These are phyloP conservation scores for Drosophila nigromelanica DNA, from an alignment of 1,140 invertebrate species.

Conservation along the genomic window DNA sequence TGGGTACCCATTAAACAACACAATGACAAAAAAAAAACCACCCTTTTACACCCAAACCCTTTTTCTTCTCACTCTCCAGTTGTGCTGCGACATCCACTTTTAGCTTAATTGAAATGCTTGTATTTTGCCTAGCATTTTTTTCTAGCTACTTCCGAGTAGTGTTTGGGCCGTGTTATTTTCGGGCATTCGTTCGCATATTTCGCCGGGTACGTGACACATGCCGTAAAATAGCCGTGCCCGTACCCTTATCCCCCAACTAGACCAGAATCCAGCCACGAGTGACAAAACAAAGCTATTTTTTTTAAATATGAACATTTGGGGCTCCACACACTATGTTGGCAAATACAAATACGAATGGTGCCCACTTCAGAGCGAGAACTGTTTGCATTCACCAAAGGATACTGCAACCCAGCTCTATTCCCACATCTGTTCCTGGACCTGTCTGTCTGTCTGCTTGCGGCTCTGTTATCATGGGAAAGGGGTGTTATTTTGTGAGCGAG, in stretches of 20 bases:
- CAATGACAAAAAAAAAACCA: not conserved
- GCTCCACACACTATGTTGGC: slow-evolving; percentile 29
- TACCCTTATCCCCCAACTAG: not conserved
- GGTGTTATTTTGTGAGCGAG: slow-evolving; percentile 50
- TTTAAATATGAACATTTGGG: slow-evolving; percentile 71
- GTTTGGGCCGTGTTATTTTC: slow-evolving; percentile 59
- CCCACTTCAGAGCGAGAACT: slow-evolving; percentile 31
- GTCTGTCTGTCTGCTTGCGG: slow-evolving; percentile 1
- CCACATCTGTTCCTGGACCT: not conserved
- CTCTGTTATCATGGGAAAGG: slow-evolving; percentile 9
- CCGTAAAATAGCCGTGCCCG: slow-evolving; percentile 34
- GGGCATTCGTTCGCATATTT: slow-evolving; percentile 66
- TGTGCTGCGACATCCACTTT: slow-evolving; percentile 32
- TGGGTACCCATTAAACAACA: not conserved
- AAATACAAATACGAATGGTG: slow-evolving; percentile 56
- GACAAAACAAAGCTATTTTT: slow-evolving; percentile 73
- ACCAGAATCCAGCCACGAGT: slow-evolving; percentile 29
- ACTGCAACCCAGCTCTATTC: not conserved
- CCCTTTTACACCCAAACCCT: not conserved
- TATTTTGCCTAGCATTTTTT: slow-evolving; percentile 32
- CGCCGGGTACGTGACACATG: slow-evolving; percentile 67
- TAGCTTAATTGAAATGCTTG: slow-evolving; percentile 72
- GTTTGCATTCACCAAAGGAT: slow-evolving; percentile 38
- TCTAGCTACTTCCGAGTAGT: slow-evolving; percentile 30
- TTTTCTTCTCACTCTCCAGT: not conserved